phyloP scores from a whole-genome alignment of 2,113 vertebrate species.

The Anoura caudifer region DNA sequence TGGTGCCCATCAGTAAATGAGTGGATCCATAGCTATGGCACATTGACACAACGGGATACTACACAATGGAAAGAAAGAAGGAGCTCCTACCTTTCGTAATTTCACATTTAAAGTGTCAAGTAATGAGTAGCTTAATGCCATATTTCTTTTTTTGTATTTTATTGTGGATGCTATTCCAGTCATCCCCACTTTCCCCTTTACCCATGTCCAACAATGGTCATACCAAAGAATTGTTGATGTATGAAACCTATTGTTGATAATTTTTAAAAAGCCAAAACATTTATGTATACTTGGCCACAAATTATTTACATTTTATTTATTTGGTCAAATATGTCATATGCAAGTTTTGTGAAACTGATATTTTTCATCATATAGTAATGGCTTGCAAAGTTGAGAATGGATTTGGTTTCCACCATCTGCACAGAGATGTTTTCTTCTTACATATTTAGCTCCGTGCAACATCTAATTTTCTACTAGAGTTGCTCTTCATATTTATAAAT shows the following conservation, averaged over 20 bases:
- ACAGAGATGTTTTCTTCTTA: conserved; percentile 47
- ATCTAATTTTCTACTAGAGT: conserved; percentile 63
- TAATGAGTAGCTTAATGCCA: neutral
- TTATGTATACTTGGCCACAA: neutral
- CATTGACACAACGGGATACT: too few relatives aligned
- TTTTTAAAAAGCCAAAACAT: conserved; percentile 19
- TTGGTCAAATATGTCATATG: conserved; percentile 52
- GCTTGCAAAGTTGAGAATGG: conserved; percentile 61
- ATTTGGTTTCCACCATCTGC: conserved; percentile 70
- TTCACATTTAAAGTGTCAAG: neutral
- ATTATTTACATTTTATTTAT: conserved; percentile 47
- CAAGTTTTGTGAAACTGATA: conserved; percentile 53
- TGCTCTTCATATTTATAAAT: conserved; percentile 55
- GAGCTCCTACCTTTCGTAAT: too few relatives aligned
- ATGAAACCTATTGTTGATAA: neutral
- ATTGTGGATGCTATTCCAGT: too few relatives aligned
- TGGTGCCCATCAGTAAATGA: too few relatives aligned
- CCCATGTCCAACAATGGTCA: neutral
- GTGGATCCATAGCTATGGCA: too few relatives aligned
- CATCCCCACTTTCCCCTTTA: too few relatives aligned
- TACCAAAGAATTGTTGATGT: neutral
- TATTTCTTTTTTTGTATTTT: too few relatives aligned
- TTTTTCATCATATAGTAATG: conserved; percentile 63
- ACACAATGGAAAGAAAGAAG: too few relatives aligned
- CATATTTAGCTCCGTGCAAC: conserved; percentile 58